Percentiles rank a stretch among this genome's conserved stretches.
phyloP scores from a whole-genome alignment of 2,797 vertebrate species.

The Cyclura pinguis region DNA sequence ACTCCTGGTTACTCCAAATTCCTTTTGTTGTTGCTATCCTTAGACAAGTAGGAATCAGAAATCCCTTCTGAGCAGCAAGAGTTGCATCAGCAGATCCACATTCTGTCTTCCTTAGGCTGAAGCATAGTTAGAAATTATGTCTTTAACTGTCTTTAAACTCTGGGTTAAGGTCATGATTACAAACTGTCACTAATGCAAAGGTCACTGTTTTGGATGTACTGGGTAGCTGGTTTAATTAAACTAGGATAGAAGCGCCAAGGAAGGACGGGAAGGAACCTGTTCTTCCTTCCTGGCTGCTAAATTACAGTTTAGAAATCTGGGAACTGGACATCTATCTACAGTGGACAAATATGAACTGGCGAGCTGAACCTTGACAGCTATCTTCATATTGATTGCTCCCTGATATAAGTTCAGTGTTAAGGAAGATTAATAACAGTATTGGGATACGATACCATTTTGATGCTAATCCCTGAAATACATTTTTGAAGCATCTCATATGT shows the following conservation, averaged over 20 bases:
- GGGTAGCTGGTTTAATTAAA: neutral
- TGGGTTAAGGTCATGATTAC: neutral
- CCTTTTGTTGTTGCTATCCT: no score
- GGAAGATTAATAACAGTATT: neutral
- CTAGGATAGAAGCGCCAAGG: neutral
- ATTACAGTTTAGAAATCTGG: neutral
- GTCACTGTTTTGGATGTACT: neutral
- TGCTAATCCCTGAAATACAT: neutral
- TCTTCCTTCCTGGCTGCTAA: neutral
- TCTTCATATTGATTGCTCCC: neutral
- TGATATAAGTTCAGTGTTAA: neutral
- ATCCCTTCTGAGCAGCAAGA: neutral
- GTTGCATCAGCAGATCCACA: neutral
- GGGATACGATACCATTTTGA: neutral
- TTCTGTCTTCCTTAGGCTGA: neutral
- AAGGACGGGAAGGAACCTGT: no score
- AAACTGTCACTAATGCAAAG: neutral
- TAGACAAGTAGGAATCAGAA: neutral
- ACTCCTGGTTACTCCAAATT: no score
- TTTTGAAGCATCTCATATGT: fast-evolving
- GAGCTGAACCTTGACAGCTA: fast-evolving
- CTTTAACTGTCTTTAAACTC: neutral
- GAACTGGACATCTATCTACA: neutral
- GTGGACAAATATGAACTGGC: neutral
- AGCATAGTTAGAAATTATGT: no score